phyloP scores from a whole-genome alignment of 1,140 invertebrate species.

The Drosophila lowei region DNA sequence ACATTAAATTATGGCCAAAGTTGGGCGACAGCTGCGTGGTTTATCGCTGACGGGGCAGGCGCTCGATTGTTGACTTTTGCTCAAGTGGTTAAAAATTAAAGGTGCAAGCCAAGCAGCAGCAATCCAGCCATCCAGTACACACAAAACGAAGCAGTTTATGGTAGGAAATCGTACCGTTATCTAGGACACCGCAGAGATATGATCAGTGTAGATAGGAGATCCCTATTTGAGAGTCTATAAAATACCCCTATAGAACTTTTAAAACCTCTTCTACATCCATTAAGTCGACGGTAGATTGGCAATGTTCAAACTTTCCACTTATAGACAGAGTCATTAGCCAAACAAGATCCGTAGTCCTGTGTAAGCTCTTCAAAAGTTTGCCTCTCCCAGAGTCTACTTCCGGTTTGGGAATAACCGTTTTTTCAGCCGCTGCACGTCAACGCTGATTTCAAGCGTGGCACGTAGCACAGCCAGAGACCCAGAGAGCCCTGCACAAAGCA shows the following conservation, averaged over 20 bases:
- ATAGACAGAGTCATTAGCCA: too few relatives aligned
- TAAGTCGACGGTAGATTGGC: too few relatives aligned
- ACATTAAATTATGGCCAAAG: slow-evolving; percentile 78
- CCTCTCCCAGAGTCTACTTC: slow-evolving; percentile 1
- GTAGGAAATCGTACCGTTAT: too few relatives aligned
- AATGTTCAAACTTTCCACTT: too few relatives aligned
- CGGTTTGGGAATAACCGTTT: slow-evolving; percentile 15
- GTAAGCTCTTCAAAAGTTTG: slow-evolving; percentile 18
- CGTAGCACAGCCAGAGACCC: slow-evolving; percentile 25
- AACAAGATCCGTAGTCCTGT: not conserved
- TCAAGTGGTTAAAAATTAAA: slow-evolving; percentile 71
- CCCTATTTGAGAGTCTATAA: too few relatives aligned
- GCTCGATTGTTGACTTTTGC: slow-evolving; percentile 75
- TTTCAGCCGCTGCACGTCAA: slow-evolving; percentile 45
- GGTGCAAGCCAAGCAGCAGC: slow-evolving; percentile 29
- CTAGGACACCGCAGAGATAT: too few relatives aligned
- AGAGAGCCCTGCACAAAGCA: slow-evolving; percentile 20
- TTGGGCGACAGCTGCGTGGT: slow-evolving; percentile 81
- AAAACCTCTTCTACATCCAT: too few relatives aligned
- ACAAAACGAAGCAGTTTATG: slow-evolving; percentile 17
- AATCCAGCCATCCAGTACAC: slow-evolving; percentile 19
- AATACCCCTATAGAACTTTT: too few relatives aligned
- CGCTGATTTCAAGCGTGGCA: slow-evolving; percentile 48
- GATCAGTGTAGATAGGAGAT: too few relatives aligned
- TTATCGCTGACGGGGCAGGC: slow-evolving; percentile 71